phyloP scores from a whole-genome alignment of 2,888 invertebrate genomes.

The Dynastes grantii region DNA sequence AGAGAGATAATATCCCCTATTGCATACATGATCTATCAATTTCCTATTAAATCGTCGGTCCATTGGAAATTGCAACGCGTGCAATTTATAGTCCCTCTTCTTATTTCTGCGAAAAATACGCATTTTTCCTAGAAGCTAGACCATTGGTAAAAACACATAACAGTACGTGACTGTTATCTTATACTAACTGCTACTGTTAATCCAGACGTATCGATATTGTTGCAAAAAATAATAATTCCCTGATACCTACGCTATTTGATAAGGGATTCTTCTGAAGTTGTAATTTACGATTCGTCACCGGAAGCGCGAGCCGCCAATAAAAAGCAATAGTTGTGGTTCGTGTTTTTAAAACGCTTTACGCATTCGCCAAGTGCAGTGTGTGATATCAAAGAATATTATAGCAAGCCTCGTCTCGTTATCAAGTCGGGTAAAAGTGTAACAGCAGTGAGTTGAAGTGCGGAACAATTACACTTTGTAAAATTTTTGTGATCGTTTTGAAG shows the following conservation, averaged over 20 bases:
- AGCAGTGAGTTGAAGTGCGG: background rate
- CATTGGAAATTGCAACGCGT: no score
- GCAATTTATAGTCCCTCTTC: no score
- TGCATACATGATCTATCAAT: no score
- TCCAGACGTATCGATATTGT: background rate
- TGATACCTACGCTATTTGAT: slow-evolving; percentile 13
- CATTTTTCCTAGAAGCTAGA: background rate
- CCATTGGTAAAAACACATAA: background rate
- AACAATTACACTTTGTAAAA: background rate
- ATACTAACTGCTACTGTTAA: background rate
- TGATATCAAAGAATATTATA: slow-evolving; percentile 11
- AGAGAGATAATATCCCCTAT: no score
- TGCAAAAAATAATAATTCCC: slow-evolving; percentile 26
- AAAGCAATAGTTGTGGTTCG: slow-evolving; percentile 3
- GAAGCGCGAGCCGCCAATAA: slow-evolving; percentile 19
- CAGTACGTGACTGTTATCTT: slow-evolving; percentile 7
- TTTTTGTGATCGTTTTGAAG: background rate
- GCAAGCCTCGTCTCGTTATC: background rate
- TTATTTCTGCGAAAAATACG: background rate
- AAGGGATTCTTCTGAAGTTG: slow-evolving; percentile 11
- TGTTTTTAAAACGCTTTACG: background rate
- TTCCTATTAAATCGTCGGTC: no score
- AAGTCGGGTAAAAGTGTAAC: background rate
- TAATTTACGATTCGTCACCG: slow-evolving; percentile 32
- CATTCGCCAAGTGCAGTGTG: slow-evolving; percentile 3